These are phyloP conservation scores for Drosophila neonasuta DNA, from an alignment of 2,888 invertebrate species.

Conservation along the genomic window DNA sequence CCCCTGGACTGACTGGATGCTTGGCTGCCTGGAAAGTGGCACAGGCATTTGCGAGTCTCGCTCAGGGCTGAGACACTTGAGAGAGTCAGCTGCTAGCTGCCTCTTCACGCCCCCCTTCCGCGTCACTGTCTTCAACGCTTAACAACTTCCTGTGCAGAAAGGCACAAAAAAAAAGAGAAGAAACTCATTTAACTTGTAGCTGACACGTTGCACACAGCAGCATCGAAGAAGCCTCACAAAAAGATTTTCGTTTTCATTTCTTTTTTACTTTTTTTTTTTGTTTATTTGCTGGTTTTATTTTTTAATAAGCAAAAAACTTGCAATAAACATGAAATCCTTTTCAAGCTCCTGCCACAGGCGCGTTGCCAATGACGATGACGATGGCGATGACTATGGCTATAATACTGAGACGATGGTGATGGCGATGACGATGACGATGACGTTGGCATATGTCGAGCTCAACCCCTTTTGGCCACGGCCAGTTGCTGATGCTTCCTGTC, in stretches of 20 bases:
- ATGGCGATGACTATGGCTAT: slow-evolving; percentile 13
- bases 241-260: slow-evolving; percentile 27
- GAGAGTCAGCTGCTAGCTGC: slow-evolving; percentile 2
- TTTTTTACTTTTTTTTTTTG: slow-evolving; percentile 26
- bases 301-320: slow-evolving; percentile 57
- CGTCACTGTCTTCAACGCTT: slow-evolving; percentile 37
- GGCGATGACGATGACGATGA: slow-evolving; percentile 26
- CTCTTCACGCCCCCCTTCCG: too few relatives aligned
- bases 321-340: slow-evolving; percentile 56
- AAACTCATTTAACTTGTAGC: slow-evolving; percentile 73
- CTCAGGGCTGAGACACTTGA: slow-evolving; percentile 15
- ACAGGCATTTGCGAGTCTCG: slow-evolving; percentile 39
- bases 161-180: slow-evolving; percentile 27
- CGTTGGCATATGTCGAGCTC: slow-evolving; percentile 38
- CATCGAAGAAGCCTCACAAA: slow-evolving; percentile 52
- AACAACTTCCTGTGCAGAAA: slow-evolving; percentile 55
- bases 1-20: slow-evolving; percentile 21
- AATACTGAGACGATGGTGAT: slow-evolving; percentile 3
- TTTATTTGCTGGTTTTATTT: slow-evolving; percentile 27
- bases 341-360: slow-evolving; percentile 37
- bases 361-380: slow-evolving; percentile 30
- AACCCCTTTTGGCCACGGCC: slow-evolving; percentile 58
- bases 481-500: slow-evolving; percentile 63
- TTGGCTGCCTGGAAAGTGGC: slow-evolving; percentile 59
- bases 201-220: slow-evolving; percentile 49